Conservation (phyloP, 2,797 vertebrate species). For the Acridotheres tristis region DNA sequence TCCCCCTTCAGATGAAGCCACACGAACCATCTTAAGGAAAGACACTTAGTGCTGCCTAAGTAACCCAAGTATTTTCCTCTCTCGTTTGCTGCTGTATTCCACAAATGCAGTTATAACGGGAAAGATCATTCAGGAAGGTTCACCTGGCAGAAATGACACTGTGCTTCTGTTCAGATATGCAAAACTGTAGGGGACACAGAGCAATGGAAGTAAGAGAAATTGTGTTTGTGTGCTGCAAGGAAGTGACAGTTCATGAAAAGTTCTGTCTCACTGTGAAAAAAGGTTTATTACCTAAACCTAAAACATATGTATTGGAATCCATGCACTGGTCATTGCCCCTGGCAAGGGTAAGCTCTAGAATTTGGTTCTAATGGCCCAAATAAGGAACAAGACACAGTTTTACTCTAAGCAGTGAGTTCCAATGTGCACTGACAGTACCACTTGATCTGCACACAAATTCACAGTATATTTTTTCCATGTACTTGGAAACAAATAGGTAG, state of each 20-base stretch:
- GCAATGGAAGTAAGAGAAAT: background rate
- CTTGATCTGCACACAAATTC: background rate
- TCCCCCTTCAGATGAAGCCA: background rate
- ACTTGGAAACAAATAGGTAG: background rate
- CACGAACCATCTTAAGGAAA: background rate
- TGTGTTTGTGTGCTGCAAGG: background rate
- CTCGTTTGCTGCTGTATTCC: background rate
- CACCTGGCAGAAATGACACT: background rate
- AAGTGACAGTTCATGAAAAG: rapidly evolving
- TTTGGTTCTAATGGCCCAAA: background rate
- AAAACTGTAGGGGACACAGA: rapidly evolving
- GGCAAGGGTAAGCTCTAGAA: background rate
- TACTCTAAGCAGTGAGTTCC: background rate
- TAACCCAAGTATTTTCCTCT: background rate
- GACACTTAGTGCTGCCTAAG: background rate
- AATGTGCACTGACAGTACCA: background rate
- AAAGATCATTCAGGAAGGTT: background rate
- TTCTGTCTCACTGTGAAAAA: background rate
- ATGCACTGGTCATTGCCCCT: background rate
- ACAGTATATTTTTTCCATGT: background rate
- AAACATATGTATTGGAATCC: background rate
- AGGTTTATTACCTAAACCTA: background rate
- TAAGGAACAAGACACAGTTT: background rate
- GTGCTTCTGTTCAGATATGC: background rate
- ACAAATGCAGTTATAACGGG: background rate